Base-by-base conservation (phyloP, 2,888 invertebrate genomes). In the Aphelenchoides bicaudatus region DNA sequence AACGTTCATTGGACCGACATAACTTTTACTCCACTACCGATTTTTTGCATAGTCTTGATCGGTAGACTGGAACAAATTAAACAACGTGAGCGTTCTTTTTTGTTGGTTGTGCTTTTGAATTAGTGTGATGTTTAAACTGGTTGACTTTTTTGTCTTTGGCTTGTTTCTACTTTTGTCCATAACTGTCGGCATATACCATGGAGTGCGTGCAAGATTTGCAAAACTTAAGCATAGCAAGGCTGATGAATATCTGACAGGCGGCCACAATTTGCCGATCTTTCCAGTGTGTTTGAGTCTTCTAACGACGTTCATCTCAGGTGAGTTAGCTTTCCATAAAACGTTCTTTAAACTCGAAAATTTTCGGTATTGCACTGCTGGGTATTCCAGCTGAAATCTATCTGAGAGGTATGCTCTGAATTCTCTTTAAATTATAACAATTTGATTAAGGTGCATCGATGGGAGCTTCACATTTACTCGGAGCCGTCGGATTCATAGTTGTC, bases 211-310 rank as follows among this genome's bases (percentile, higher is more conserved):
- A 13, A 39, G 48, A 47, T 25, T 21, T 21, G 39, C 47, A 8
- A 87, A 86, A 79, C 90, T 91, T 79, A 87, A 86, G 81, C 65
- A 65, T 23, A 28, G 47, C 6, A 90, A 90, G 1, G 86, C 87
- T 0, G 80, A 88, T 86, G 90, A 90, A 81, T 91, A 88, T 78
- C 84, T 91, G 59, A 80, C 89, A 56, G 91, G 89, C 0, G 86
- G 89, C 77, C 85, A 86, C 59, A 88, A 87, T 63, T 88, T 91
- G 87, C 85, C 87, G 4, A 84, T 88, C 69, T 86, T 87, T 5
- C 89, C 91, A 0, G 89, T 91, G 0, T 88, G 90, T 3, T 88
- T 91, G 65, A 90, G 90, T 1, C 80, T 91, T 58, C 89, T 91
- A 88, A 90, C 90, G n/a, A 89, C 90, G 38, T 90, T 91, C 79